These are phyloP conservation scores for Suncus etruscus DNA, from an alignment of 2,113 vertebrate species.

Conservation along the genomic window DNA sequence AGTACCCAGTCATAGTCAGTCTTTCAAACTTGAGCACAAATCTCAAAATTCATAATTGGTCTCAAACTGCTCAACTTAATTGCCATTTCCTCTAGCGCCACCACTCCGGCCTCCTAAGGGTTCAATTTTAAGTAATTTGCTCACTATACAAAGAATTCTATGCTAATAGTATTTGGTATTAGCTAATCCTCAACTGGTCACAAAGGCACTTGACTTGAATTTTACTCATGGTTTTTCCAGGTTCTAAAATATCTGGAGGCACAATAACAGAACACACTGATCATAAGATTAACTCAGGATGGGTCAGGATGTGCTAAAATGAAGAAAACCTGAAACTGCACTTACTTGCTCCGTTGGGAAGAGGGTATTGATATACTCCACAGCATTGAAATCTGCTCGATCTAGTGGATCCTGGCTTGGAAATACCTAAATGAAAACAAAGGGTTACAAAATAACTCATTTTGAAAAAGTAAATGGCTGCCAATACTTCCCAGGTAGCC, in stretches of 20 bases:
- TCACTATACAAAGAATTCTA: conserved; percentile 36
- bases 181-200: not conserved
- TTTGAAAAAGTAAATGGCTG: no score
- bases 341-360: conserved; percentile 98
- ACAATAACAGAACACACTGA: not conserved
- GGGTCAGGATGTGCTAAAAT: not conserved
- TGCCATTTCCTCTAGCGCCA: not conserved
- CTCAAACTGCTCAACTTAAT: not conserved
- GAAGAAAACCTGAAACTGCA: conserved; percentile 54
- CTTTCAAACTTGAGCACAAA: conserved; percentile 18
- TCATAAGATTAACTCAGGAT: not conserved
- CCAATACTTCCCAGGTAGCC: no score
- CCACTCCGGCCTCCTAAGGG: not conserved
- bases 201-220: not conserved
- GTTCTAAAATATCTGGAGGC: no score
- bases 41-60: conserved; percentile 7
- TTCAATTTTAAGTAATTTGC: conserved; percentile 33
- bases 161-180: not conserved
- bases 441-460: conserved; percentile 6
- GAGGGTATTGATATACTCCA: conserved; percentile 98
- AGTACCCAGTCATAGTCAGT: not conserved
- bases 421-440: conserved; percentile 91
- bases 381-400: conserved; percentile 97
- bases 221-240: conserved; percentile 50
- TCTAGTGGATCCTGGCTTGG: conserved; percentile 98